Percentiles rank a stretch among this genome's conserved stretches.
Evolutionary conservation across 2,113 vertebrate species (phyloP).

Genomic region (Leuciscus idus): DNA sequence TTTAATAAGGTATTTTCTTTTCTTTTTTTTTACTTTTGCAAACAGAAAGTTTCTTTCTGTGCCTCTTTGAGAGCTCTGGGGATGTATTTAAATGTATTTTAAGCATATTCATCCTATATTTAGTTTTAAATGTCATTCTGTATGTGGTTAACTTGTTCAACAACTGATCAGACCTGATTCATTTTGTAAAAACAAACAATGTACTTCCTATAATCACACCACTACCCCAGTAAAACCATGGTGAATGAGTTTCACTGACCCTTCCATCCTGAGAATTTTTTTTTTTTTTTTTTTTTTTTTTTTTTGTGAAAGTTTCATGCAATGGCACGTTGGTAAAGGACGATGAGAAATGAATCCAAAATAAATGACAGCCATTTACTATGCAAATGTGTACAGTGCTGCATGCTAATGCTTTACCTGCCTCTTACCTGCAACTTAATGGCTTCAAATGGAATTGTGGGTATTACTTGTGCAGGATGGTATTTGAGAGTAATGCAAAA

Average conservation of each 20-base stretch:
- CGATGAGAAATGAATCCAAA: slow-evolving; percentile 38
- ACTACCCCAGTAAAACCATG: background rate
- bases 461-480: slow-evolving; percentile 81
- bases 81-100: background rate
- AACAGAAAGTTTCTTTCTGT: background rate
- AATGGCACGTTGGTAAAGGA: slow-evolving; percentile 85
- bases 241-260: slow-evolving; percentile 1
- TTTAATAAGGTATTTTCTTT: background rate
- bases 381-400: slow-evolving; percentile 90
- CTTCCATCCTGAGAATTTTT: slow-evolving; percentile 3
- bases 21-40: background rate
- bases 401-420: slow-evolving; percentile 81
- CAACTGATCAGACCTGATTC: background rate
- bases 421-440: slow-evolving; percentile 77
- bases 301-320: slow-evolving; percentile 73
- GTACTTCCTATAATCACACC: slow-evolving; percentile 1
- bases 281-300: background rate
- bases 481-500: slow-evolving; percentile 79
- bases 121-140: background rate
- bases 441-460: slow-evolving; percentile 74
- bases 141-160: background rate
- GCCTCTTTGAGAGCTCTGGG: background rate
- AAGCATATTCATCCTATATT: background rate
- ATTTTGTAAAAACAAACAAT: background rate
- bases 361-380: slow-evolving; percentile 70